Percentiles rank a stretch among this genome's conserved stretches.
These are phyloP conservation scores for Brachyrhaphis roseni DNA, from an alignment of 2,797 vertebrate species.

Conservation along the genomic window DNA sequence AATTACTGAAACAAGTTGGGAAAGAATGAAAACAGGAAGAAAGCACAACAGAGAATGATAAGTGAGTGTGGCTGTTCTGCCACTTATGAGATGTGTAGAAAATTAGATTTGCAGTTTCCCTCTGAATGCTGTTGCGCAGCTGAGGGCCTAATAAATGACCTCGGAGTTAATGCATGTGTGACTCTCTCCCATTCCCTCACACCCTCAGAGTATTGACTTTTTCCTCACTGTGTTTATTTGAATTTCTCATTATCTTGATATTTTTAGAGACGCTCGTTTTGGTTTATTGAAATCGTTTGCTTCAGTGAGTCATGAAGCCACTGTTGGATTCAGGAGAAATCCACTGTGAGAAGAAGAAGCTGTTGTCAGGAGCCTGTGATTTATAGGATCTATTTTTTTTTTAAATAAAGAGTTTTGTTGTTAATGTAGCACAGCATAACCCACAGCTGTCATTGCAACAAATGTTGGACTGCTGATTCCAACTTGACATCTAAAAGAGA, in stretches of 20 bases:
- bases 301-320: conserved; percentile 34
- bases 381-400: conserved; percentile 3
- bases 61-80: conserved; percentile 42
- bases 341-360: conserved; percentile 13
- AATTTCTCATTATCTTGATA: conserved; percentile 63
- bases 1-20: conserved; percentile 40
- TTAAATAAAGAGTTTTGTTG: conserved; percentile 6
- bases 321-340: conserved; percentile 9
- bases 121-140: conserved; percentile 45
- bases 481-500: background rate
- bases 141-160: conserved; percentile 64
- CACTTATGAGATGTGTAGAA: conserved; percentile 57
- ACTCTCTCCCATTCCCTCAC: conserved; percentile 41
- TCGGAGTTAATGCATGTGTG: conserved; percentile 57
- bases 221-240: conserved; percentile 53
- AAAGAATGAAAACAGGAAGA: conserved; percentile 39
- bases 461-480: background rate
- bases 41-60: conserved; percentile 47
- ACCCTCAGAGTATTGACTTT: conserved; percentile 55
- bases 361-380: conserved; percentile 21
- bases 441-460: background rate
- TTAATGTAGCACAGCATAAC: conserved; percentile 8
- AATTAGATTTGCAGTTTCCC: conserved; percentile 63
- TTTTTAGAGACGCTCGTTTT: conserved; percentile 47
- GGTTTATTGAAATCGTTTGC: conserved; percentile 57